Evolutionary conservation across 2,113 vertebrate genomes (phyloP).

Genomic region (Ophiodon elongatus): DNA sequence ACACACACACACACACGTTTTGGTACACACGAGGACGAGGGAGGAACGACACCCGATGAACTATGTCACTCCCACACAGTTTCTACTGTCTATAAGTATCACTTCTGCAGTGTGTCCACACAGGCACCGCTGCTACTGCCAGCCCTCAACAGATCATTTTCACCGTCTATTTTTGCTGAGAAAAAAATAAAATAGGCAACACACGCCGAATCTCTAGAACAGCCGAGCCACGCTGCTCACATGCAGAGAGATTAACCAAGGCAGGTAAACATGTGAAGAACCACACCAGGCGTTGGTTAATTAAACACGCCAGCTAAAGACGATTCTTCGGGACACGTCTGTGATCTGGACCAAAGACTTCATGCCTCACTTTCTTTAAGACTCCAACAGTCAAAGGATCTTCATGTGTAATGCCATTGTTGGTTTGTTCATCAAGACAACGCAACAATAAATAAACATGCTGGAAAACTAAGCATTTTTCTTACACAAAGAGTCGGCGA

Average conservation of each 20-base stretch:
- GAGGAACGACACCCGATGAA: background rate
- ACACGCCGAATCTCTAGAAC: background rate
- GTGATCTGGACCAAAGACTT: too few species aligned
- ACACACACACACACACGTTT: background rate
- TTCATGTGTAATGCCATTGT: background rate
- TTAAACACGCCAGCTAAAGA: too few species aligned
- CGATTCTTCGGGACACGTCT: too few species aligned
- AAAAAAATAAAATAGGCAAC: background rate
- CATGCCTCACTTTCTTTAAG: background rate
- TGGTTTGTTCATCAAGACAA: background rate
- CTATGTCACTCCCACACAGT: background rate
- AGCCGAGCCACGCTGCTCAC: background rate
- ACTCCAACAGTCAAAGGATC: background rate
- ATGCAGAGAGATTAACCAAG: background rate
- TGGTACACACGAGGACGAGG: background rate
- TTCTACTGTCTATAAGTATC: background rate
- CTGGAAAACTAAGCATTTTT: background rate
- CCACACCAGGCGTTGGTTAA: too few species aligned
- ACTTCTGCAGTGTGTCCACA: conserved; percentile 1
- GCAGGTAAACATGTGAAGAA: too few species aligned
- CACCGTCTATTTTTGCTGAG: background rate
- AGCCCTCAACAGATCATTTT: background rate
- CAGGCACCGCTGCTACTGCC: background rate
- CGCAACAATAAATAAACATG: background rate
- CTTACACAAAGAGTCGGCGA: background rate